Evolutionary conservation across 2,888 invertebrate genomes (phyloP), one percentile per base, ranked within the genome.

Genomic region (Drosophila rellima): DNA sequence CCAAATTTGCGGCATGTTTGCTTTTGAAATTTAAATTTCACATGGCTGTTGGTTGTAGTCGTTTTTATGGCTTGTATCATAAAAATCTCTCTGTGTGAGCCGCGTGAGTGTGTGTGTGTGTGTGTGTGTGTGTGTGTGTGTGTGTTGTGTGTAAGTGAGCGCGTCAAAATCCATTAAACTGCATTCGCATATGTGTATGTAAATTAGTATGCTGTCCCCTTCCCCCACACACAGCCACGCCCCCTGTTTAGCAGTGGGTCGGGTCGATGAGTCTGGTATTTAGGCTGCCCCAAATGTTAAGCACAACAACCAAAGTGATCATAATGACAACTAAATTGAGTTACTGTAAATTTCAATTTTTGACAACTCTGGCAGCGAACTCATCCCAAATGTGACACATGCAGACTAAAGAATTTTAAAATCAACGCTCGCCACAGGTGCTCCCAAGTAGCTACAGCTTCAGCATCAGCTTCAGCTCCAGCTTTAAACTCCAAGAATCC

Each of bases 351-450:
- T 37, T 39, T 61, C 45, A 33, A 59, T 23, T 74, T 80, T 73
- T 80, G 85, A 82, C 82, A 81, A 78, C 75, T 78, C 74, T 76
- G 15, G n/a, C 56, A 69, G 68, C 71, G 67, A 57, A 70, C 77
- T 77, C 79, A 77, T 78, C 48, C 42, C 23, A 65, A 66, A 81
- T 90, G 83, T 91, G 91, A 91, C 91, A 91, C 84, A 90, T 89
- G 90, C 90, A 88, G 91, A 85, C 91, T 91, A 90, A 90, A 90
- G 90, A 90, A 90, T 91, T 90, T 90, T 90, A 91, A 90, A 91
- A 91, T 91, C 88, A 90, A 81, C 84, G 76, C 78, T 90, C 86
- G 74, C 86, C 86, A 82, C 86, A 86, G 89, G 86, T 89, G 86
- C 89, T 54, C 74, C 56, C 44, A 15, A n/a, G 57, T n/a, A 47